phyloP scores from a whole-genome alignment of 2,888 invertebrate species.

The Heliconius hortense region DNA sequence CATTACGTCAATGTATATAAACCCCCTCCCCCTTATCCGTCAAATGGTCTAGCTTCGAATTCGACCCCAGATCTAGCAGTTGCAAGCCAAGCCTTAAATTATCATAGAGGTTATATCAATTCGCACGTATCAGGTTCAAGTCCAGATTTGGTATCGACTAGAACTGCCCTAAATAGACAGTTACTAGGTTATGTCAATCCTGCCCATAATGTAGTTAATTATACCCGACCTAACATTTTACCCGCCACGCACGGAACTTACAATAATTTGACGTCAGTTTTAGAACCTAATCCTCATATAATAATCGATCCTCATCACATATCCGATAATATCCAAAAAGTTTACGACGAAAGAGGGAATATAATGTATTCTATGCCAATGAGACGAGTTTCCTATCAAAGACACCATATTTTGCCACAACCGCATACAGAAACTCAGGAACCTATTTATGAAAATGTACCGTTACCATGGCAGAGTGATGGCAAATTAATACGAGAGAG shows the following conservation, averaged over 20 bases:
- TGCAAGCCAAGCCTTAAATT: conserved; percentile 83
- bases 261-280: conserved; percentile 85
- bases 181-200: conserved; percentile 68
- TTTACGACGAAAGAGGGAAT: conserved; percentile 84
- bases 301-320: conserved; percentile 82
- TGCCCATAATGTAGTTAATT: conserved; percentile 62
- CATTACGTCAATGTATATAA: conserved; percentile 87
- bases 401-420: conserved; percentile 75
- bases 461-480: conserved; percentile 84
- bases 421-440: conserved; percentile 79
- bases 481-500: conserved; percentile 66
- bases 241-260: conserved; percentile 86
- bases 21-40: conserved; percentile 93
- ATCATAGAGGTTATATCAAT: conserved; percentile 72
- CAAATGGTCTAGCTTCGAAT: conserved; percentile 88
- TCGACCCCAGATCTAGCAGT: conserved; percentile 92
- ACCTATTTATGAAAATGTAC: conserved; percentile 92
- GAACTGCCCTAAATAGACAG: conserved; percentile 82
- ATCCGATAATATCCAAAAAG: conserved; percentile 83
- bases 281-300: conserved; percentile 78
- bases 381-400: conserved; percentile 68
- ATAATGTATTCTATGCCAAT: conserved; percentile 85
- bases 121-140: conserved; percentile 88
- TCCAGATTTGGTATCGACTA: conserved; percentile 89
- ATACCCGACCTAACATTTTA: conserved; percentile 61